These are phyloP conservation scores for Peromyscus eremicus DNA, from an alignment of 2,797 vertebrate genomes.

Conservation along the genomic window DNA sequence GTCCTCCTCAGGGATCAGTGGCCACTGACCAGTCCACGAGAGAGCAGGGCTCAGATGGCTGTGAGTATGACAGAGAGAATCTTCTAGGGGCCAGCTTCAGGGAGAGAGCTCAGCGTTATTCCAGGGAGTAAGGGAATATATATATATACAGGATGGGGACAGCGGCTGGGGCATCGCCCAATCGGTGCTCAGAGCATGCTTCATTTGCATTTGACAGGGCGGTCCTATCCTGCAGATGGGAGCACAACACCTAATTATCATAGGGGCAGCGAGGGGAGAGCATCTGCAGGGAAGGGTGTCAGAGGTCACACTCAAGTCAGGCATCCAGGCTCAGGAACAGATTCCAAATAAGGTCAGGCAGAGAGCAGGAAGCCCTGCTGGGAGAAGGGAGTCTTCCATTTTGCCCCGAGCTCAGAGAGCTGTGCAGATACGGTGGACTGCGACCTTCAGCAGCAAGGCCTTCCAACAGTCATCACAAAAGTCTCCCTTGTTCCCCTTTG, in stretches of 20 bases:
- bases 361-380: background rate
- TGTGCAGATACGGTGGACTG: background rate
- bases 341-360: background rate
- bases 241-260: background rate
- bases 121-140: background rate
- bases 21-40: background rate
- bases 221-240: no score
- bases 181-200: background rate
- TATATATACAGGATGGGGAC: background rate
- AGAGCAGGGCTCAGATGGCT: background rate
- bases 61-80: background rate
- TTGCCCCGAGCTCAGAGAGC: background rate
- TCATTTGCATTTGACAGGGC: background rate
- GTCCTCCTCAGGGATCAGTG: background rate
- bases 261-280: background rate
- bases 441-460: background rate
- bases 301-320: background rate
- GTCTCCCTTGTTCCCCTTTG: background rate
- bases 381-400: background rate
- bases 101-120: background rate
- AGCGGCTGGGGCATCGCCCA: background rate
- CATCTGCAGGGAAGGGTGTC: background rate
- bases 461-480: background rate
- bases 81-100: background rate
- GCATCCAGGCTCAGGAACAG: background rate